Percentiles rank a stretch among this genome's conserved stretches.
Evolutionary conservation across 2,113 vertebrate species (phyloP).

Genomic region (Willisornis vidua): DNA sequence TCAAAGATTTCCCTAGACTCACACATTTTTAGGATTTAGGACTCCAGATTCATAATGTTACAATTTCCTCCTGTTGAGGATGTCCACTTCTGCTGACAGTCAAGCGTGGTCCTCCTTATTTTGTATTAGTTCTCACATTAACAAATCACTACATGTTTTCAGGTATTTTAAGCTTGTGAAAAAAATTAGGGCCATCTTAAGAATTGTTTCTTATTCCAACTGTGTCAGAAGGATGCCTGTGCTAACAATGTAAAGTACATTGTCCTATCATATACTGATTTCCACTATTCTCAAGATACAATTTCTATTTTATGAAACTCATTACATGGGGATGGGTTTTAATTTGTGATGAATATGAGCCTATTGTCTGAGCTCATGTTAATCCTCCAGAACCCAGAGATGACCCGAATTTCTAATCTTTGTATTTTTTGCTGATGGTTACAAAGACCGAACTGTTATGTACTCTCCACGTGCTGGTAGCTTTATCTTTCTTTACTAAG

Average conservation of each 20-base stretch:
- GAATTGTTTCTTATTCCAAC: neutral
- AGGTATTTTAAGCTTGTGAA: neutral
- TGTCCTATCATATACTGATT: neutral
- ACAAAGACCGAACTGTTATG: neutral
- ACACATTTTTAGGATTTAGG: neutral
- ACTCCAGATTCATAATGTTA: neutral
- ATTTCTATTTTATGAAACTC: neutral
- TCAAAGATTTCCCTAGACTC: neutral
- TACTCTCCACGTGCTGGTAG: neutral
- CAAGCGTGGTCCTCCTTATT: neutral
- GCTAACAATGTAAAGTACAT: neutral
- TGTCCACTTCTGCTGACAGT: neutral
- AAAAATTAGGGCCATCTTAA: neutral
- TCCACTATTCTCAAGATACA: neutral
- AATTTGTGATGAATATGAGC: neutral
- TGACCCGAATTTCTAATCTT: neutral
- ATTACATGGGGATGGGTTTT: accelerated
- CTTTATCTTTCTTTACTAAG: neutral
- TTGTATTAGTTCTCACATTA: neutral
- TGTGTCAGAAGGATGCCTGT: neutral
- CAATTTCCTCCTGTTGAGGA: neutral
- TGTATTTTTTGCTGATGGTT: neutral
- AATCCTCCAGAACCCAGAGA: neutral
- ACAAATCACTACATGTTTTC: neutral
- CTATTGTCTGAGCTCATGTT: neutral